Evolutionary conservation across 2,888 invertebrate genomes (phyloP), one percentile per base, ranked within the genome.

Genomic region (Nomada fucata): DNA sequence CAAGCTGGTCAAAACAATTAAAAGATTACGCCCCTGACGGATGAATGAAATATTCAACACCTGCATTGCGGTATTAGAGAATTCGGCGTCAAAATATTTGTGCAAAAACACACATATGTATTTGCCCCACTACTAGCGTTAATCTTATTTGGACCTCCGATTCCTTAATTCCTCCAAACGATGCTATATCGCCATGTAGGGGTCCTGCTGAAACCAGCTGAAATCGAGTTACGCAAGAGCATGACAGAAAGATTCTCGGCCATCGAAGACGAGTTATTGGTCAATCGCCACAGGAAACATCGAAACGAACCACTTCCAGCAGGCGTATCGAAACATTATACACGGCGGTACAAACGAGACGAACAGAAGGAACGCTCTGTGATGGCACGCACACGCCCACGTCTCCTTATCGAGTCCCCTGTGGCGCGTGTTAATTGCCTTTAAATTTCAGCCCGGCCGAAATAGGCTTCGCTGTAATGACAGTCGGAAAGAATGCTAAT

Each of bases 401-500:
- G 71, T 52, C 55, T 59, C 59, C 65, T 68, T 77, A 79, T 80
- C 79, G 69, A 18, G 64, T 57, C 59, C 65, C 79, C 79, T 29
- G 70, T 52, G 76, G 79, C 60, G 85, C 77, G 79, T 69, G 85
- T 87, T 88, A 88, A 86, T 88, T 87, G 88, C 80, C 79, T 79
- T 86, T 82, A 70, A 82, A 87, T 77, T 82, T 76, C 75, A 53
- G 15, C 67, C 61, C 69, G 57, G 11, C 42, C 70, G 64, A 63
- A 88, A 77, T 69, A 59, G 79, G 74, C 47, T 55, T 74, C 76
- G 88, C 20, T 36, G 42, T 88, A 88, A 88, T 79, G 76, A 88
- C 78, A 82, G 85, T 61, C 73, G 60, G 67, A 82, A 88, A 87
- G 85, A 88, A 88, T 82, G 85, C 85, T 86, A 88, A 88, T 82